Evolutionary conservation across 1,140 invertebrate genomes (phyloP), one percentile per base, ranked within the genome.

Genomic region (Ceratosolen fusciceps): DNA sequence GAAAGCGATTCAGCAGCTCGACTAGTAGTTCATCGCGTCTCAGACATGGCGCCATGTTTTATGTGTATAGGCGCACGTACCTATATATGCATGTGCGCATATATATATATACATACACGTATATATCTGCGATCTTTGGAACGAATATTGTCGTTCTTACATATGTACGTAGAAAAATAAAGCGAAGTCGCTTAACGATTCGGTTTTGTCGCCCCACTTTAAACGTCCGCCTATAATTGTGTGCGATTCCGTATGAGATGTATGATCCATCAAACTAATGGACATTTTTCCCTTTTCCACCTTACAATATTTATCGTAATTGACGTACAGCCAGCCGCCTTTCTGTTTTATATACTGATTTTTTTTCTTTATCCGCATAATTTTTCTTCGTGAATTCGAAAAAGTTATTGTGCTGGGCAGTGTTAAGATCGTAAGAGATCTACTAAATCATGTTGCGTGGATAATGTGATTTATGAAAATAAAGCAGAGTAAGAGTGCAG

Each of bases 41-140:
- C n/a, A n/a, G n/a, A 77, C 34, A 74, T 80, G 68, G 74, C 58
- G 56, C 74, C 68, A 72, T 58, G 29, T 71, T 34, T 70, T 60
- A 68, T 71, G 34, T 49, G 34, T 72, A 29, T 21, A 19, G 49
- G n/a, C n/a, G n/a, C n/a, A n/a, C n/a, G n/a, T 21, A 9, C 19
- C 19, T 52, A 52, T 47, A n/a, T 54, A 31, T 71, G n/a, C 19
- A 52, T 71, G 12, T 43, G 5, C 5, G 5, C 39, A 7, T 43
- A 37, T 24, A 68, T 47, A 79, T 49, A 49, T 47, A 39, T 14
- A 39, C 8, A 37, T n/a, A n/a, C n/a, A n/a, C n/a, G n/a, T n/a
- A n/a, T n/a, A n/a, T n/a, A n/a, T n/a, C n/a, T n/a, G n/a, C n/a
- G n/a, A n/a, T n/a, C n/a, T n/a, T n/a, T n/a, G n/a, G n/a, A n/a